Evolutionary conservation across 35 echinoderm and acorn worm species (phyloP).

Genomic region (Acanthaster planci): DNA sequence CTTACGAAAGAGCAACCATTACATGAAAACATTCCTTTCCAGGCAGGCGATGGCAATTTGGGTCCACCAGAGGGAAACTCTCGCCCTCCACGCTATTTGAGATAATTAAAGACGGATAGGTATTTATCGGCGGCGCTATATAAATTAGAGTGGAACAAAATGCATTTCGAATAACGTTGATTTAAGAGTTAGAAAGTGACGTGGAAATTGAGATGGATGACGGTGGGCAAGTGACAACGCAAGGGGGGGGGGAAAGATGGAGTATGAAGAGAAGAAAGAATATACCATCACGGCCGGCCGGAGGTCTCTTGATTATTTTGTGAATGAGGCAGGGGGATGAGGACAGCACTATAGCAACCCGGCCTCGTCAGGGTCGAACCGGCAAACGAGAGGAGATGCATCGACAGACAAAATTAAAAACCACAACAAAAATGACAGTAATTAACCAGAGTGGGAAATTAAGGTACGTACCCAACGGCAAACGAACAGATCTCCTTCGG

Average conservation of each 20-base stretch:
- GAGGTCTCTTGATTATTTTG: no score
- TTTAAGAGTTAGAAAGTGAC: background rate
- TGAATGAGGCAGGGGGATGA: no score
- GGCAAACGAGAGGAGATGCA: slow-evolving; percentile 1
- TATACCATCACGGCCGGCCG: no score
- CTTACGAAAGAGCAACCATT: no score
- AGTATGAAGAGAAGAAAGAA: no score
- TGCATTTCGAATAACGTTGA: slow-evolving; percentile 26
- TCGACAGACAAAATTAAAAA: background rate
- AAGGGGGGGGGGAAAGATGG: background rate
- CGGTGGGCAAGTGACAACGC: background rate
- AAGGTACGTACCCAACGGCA: slow-evolving; percentile 18
- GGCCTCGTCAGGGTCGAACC: background rate
- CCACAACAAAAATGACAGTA: slow-evolving; percentile 13
- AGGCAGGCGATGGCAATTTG: no score
- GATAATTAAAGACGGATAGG: background rate
- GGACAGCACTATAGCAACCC: no score
- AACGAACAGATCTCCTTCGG: slow-evolving; percentile 25
- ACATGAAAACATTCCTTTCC: no score
- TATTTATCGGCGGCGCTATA: background rate
- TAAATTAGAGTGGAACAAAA: slow-evolving; percentile 25
- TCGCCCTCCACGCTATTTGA: background rate
- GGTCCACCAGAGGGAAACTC: background rate
- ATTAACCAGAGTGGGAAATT: background rate
- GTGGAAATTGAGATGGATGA: background rate